Conservation (phyloP, 1,140 invertebrate genomes). For the Panulirus ornatus region DNA sequence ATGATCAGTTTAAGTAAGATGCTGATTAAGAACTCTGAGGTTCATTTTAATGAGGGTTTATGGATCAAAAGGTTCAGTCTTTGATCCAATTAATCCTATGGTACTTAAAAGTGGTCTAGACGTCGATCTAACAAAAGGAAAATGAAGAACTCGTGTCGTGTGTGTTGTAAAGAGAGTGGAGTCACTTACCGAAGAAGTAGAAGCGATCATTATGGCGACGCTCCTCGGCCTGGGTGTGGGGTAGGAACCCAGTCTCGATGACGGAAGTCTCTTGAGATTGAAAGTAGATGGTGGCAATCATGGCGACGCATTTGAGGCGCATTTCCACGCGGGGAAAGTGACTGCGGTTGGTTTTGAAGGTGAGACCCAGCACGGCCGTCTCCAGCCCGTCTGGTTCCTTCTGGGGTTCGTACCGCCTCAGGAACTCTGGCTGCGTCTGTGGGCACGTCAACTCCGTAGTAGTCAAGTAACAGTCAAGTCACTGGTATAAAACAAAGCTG, state of each 20-base stretch:
- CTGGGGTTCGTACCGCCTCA: conserved; percentile 48
- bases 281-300: conserved; percentile 55
- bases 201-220: conserved; percentile 15
- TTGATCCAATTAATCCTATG: no score
- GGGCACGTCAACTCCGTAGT: no score
- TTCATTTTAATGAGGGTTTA: no score
- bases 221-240: conserved; percentile 48
- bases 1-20: no score
- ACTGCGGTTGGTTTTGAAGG: conserved; percentile 51
- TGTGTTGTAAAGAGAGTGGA: no score
- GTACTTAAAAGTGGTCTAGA: no score
- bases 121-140: no score
- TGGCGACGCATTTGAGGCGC: conserved; percentile 65
- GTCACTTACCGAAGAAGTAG: conserved; percentile 45
- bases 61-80: no score
- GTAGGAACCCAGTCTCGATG: conserved; percentile 48
- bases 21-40: no score
- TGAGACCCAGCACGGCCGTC: conserved; percentile 68
- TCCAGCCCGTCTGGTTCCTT: conserved; percentile 65
- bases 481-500: no score
- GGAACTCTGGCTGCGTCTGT: conserved; percentile 36
- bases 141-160: no score
- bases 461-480: no score
- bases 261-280: conserved; percentile 60
- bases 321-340: conserved; percentile 62